Percentiles rank a stretch among this genome's conserved stretches.
phyloP scores from a whole-genome alignment of 2,797 vertebrate species.

The Strix occidentalis region DNA sequence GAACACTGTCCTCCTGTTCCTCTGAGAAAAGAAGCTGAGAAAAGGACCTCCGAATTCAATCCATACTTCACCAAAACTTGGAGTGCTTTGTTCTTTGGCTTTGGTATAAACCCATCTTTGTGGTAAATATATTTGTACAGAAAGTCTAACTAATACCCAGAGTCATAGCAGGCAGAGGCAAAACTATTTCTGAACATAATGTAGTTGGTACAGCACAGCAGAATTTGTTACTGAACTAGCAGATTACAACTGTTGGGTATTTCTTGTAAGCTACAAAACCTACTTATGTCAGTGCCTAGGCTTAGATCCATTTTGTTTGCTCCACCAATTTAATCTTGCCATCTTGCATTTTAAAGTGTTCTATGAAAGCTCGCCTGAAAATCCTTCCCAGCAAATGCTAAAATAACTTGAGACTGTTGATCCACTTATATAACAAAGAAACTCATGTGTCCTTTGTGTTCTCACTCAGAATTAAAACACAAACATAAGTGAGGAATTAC shows the following conservation, averaged over 20 bases:
- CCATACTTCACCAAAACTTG: not conserved
- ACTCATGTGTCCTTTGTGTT: not conserved
- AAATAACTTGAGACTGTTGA: not conserved
- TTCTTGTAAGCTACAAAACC: not conserved
- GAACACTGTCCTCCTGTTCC: not conserved
- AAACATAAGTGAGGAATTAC: not conserved
- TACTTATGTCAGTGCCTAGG: not conserved
- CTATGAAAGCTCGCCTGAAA: not conserved
- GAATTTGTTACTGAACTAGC: not conserved
- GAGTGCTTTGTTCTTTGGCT: not conserved
- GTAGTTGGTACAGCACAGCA: not conserved
- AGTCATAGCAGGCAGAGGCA: not conserved
- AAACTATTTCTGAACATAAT: not conserved
- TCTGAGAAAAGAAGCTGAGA: not conserved
- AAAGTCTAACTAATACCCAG: not conserved
- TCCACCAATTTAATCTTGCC: not conserved
- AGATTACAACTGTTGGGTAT: not conserved
- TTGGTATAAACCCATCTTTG: not conserved
- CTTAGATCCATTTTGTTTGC: not conserved
- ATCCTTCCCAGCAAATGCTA: not conserved
- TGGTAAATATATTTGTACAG: not conserved
- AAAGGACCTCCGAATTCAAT: not conserved
- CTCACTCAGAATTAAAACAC: not conserved
- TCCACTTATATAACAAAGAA: not conserved
- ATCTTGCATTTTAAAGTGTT: not conserved